Conservation (phyloP, 2,888 invertebrate genomes). For the Erebia epiphron region DNA sequence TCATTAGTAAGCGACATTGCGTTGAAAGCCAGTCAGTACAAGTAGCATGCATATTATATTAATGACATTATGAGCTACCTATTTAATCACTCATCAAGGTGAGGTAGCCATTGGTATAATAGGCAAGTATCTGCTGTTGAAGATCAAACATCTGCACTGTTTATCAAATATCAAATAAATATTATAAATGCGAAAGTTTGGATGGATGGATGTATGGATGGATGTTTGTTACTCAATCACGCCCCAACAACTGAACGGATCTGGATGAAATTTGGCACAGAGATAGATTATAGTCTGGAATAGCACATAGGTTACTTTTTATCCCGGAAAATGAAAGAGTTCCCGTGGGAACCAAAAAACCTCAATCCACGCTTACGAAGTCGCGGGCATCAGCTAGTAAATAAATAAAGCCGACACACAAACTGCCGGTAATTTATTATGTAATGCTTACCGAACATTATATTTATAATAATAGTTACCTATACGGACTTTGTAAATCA, state of each 20-base stretch:
- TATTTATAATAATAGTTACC: slow-evolving; percentile 26
- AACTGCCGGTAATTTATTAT: slow-evolving; percentile 25
- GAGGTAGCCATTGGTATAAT: not conserved
- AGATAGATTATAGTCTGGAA: too few relatives aligned
- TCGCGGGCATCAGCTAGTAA: too few relatives aligned
- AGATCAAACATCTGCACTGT: not conserved
- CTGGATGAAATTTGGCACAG: too few relatives aligned
- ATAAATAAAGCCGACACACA: slow-evolving; percentile 21
- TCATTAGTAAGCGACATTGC: not conserved
- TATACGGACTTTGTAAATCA: slow-evolving; percentile 55
- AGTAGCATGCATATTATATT: not conserved
- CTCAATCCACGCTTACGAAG: too few relatives aligned
- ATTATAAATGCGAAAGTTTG: too few relatives aligned
- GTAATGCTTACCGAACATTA: slow-evolving; percentile 25
- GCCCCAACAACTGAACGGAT: too few relatives aligned
- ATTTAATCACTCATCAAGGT: not conserved
- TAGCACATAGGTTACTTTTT: too few relatives aligned
- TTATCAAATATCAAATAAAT: too few relatives aligned
- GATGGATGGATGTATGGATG: too few relatives aligned
- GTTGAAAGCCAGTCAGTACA: slow-evolving; percentile 1
- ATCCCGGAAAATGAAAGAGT: too few relatives aligned
- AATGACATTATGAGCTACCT: not conserved
- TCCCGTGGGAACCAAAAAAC: too few relatives aligned
- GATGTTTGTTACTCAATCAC: too few relatives aligned
- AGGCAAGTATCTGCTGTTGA: slow-evolving; percentile 8